Evolutionary conservation across 2,888 invertebrate species (phyloP).

Genomic region (Choreutis nemorana): DNA sequence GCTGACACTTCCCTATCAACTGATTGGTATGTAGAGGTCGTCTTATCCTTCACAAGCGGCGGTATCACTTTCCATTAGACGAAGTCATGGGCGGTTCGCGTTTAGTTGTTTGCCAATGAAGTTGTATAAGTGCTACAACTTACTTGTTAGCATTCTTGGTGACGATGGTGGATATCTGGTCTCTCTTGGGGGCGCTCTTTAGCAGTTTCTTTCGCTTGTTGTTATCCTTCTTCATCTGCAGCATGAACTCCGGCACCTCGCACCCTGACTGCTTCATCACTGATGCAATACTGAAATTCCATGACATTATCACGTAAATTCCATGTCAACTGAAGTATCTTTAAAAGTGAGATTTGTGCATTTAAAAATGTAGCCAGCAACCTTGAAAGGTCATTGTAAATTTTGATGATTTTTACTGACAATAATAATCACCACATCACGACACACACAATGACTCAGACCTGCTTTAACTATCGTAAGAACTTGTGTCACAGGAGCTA

Average conservation of each 20-base stretch:
- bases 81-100: background rate
- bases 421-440: too few relatives aligned
- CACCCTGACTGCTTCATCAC: conserved; percentile 92
- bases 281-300: conserved; percentile 78
- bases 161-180: conserved; percentile 70
- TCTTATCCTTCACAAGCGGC: too few relatives aligned
- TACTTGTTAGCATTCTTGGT: conserved; percentile 44
- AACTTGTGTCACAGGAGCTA: too few relatives aligned
- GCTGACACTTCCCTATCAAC: too few relatives aligned
- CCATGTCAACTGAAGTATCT: background rate
- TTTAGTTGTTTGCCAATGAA: too few relatives aligned
- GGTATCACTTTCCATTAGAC: background rate
- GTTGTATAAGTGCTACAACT: conserved; percentile 10
- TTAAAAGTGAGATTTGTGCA: background rate
- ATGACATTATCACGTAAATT: conserved; percentile 1
- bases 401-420: too few relatives aligned
- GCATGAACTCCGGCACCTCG: conserved; percentile 90
- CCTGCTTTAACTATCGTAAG: too few relatives aligned
- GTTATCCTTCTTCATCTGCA: conserved; percentile 73
- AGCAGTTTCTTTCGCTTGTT: conserved; percentile 66
- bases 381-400: too few relatives aligned
- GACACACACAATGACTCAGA: too few relatives aligned
- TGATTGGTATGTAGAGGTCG: too few relatives aligned
- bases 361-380: background rate
- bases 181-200: conserved; percentile 69